Evolutionary conservation across 2,113 vertebrate genomes (phyloP), one percentile per base, ranked within the genome.

Genomic region (Vombatus ursinus): DNA sequence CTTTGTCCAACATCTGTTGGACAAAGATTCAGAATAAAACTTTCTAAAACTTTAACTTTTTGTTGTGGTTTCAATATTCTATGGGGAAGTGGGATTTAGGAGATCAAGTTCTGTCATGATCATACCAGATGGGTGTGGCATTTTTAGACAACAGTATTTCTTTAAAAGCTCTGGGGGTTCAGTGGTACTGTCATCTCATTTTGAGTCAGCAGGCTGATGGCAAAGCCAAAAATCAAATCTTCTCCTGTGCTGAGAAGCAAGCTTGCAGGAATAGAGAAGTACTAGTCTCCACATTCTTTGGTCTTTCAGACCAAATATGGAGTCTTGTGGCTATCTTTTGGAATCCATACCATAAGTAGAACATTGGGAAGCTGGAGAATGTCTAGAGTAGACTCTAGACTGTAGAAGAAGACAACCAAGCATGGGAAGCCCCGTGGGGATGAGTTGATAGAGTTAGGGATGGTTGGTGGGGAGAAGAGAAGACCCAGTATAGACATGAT

Each of bases 1-100:
- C 1, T 90, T 11, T 51, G 51, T 92, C 93, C 91, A 51, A 37
- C 94, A 23, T 52, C 9, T 10, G 8, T 52, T 50, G 51, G 9
- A n/a, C 50, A n/a, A 91, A 91, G 16, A 37, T 97, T 96, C 44
- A 91, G 84, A 98, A 97, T 98, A 98, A 98, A 98, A 90, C 0
- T 89, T 93, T 19, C 24, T 0, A 1, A 50, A 49, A 89, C 22
- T 7, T 92, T 8, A 94, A 16, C 4, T 14, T 54, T 92, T 92
- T 50, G 95, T 53, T 95, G 92, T 91, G 84, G 5, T 96, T 96
- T 96, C 93, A 48, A n/a, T 93, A 91, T 90, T 91, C 90, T 94
- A 54, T 93, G 37, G 9, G 3, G 23, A 50, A 19, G 89, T 90
- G 52, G 90, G 37, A 84, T 84, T 84, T 84, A 44, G 68, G 37